phyloP scores from a whole-genome alignment of 2,888 invertebrate species.

The Limnephilus lunatus region DNA sequence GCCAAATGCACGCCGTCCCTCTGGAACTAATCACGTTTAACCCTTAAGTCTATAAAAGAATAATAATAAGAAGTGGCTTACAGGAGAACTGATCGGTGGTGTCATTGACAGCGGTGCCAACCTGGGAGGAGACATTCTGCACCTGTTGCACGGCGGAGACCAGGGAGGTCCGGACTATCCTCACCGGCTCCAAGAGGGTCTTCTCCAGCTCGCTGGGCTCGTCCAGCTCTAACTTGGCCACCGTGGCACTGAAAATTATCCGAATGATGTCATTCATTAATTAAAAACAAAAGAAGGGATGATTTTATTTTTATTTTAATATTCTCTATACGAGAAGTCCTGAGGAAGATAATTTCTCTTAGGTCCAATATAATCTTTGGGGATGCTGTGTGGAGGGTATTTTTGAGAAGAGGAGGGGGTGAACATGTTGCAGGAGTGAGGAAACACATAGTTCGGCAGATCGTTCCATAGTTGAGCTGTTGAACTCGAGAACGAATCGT shows the following conservation, averaged over 20 bases:
- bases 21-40: too few relatives aligned
- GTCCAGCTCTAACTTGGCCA: conserved; percentile 58
- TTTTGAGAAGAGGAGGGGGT: too few relatives aligned
- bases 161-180: conserved; percentile 53
- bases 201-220: conserved; percentile 59
- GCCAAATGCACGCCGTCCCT: too few relatives aligned
- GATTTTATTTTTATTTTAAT: too few relatives aligned
- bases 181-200: conserved; percentile 58
- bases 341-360: too few relatives aligned
- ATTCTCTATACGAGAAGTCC: too few relatives aligned
- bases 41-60: neutral
- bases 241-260: conserved; percentile 56
- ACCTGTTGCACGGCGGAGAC: conserved; percentile 55
- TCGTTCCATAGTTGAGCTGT: too few relatives aligned
- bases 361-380: too few relatives aligned
- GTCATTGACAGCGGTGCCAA: conserved; percentile 49
- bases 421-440: too few relatives aligned
- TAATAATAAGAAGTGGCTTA: conserved; percentile 25
- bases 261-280: neutral
- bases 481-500: too few relatives aligned
- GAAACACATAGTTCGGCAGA: too few relatives aligned
- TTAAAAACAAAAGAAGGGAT: neutral
- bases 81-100: conserved; percentile 61
- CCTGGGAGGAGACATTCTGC: conserved; percentile 38
- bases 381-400: too few relatives aligned